Evolutionary conservation across 2,797 vertebrate genomes (phyloP).

Genomic region (Anas acuta): DNA sequence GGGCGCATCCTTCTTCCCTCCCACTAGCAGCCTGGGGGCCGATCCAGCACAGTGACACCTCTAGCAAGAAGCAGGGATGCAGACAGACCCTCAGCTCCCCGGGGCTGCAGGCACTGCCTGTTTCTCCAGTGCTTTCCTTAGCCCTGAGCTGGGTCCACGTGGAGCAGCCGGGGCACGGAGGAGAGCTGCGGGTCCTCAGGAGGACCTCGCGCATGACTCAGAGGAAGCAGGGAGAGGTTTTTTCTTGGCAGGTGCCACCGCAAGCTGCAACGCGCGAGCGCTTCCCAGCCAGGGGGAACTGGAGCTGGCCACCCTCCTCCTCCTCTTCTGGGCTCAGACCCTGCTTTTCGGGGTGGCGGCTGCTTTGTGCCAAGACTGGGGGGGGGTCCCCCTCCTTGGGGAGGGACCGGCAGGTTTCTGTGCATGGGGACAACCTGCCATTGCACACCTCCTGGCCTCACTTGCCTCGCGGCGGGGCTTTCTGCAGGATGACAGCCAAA

Average conservation of each 20-base stretch:
- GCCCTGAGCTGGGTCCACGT: not conserved
- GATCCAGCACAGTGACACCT: not conserved
- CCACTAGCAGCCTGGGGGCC: not conserved
- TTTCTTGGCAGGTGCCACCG: constrained; percentile 51
- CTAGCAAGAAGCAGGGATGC: not conserved
- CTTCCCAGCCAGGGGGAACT: not conserved
- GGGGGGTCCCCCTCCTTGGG: not conserved
- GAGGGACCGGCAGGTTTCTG: not conserved
- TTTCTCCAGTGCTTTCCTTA: not conserved
- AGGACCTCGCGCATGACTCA: constrained; percentile 31
- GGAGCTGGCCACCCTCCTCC: not conserved
- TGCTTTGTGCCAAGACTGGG: not conserved
- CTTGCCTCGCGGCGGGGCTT: not conserved
- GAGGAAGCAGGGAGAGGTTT: constrained; percentile 26
- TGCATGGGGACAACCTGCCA: not conserved
- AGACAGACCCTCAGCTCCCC: not conserved
- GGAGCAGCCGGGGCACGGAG: not conserved
- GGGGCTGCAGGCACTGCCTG: not conserved
- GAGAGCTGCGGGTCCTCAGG: constrained; percentile 48
- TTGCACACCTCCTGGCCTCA: not conserved
- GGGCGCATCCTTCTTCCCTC: not conserved
- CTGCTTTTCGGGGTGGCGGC: not conserved
- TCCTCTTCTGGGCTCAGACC: constrained; percentile 26
- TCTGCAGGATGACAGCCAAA: not conserved
- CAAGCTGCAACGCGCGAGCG: not conserved